A percentile compares a stretch with the other conserved stretches of the same genome.
Evolutionary conservation across 2,888 invertebrate genomes (phyloP).

Genomic region (Xanthia togata): DNA sequence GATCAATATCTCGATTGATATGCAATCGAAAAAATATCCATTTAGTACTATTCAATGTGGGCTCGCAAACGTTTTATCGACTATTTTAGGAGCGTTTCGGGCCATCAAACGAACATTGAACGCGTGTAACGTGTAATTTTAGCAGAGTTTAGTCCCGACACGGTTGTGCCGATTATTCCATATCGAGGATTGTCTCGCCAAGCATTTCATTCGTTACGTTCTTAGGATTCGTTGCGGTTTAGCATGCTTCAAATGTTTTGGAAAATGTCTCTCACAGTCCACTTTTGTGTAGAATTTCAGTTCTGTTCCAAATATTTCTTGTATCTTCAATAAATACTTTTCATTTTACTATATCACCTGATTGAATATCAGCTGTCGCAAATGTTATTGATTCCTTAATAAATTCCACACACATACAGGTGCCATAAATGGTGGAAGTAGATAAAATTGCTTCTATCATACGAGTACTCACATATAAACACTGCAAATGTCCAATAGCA

Average conservation of each 20-base stretch:
- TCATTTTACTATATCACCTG: background rate
- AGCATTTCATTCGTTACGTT: constrained; percentile 45
- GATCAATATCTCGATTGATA: background rate
- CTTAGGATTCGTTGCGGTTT: constrained; percentile 24
- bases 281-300: background rate
- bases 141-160: constrained; percentile 33
- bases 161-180: constrained; percentile 28
- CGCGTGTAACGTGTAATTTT: constrained; percentile 41
- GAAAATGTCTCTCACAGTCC: constrained; percentile 33
- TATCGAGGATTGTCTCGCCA: constrained; percentile 36
- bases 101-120: constrained; percentile 54
- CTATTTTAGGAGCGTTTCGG: constrained; percentile 44
- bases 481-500: constrained; percentile 22
- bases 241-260: constrained; percentile 43
- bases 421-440: constrained; percentile 16
- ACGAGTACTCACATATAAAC: constrained; percentile 30
- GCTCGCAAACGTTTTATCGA: constrained; percentile 35
- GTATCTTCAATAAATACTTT: background rate
- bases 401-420: constrained; percentile 32
- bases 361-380: constrained; percentile 12
- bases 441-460: constrained; percentile 33
- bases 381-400: constrained; percentile 24
- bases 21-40: constrained; percentile 7
- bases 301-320: background rate
- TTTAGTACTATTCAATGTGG: constrained; percentile 15